phyloP scores from a whole-genome alignment of 1,140 invertebrate genomes.

The Cotesia vestalis region DNA sequence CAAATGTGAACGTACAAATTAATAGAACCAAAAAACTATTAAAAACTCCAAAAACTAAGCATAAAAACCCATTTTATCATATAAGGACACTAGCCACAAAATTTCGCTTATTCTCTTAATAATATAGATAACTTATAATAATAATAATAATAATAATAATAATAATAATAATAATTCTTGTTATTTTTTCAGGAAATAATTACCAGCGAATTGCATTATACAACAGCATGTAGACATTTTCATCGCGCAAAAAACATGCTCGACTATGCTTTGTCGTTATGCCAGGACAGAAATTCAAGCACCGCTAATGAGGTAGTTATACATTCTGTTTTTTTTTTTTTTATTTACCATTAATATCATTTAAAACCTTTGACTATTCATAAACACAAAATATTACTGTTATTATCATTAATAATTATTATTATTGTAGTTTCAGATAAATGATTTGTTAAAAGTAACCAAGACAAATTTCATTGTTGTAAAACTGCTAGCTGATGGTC shows the following conservation, averaged over 20 bases:
- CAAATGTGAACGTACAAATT: too few species aligned
- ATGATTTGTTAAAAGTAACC: slow-evolving; percentile 83
- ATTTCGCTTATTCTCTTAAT: too few species aligned
- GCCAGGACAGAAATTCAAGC: slow-evolving; percentile 69
- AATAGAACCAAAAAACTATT: too few species aligned
- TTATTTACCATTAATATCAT: background rate
- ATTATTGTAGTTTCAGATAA: slow-evolving; percentile 72
- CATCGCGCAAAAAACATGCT: slow-evolving; percentile 87
- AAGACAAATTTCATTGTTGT: slow-evolving; percentile 96
- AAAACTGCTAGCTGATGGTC: slow-evolving; percentile 89
- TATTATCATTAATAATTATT: slow-evolving; percentile 28
- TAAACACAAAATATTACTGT: slow-evolving; percentile 16
- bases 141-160: too few species aligned
- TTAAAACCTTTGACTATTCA: slow-evolving; percentile 5
- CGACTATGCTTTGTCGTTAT: slow-evolving; percentile 69
- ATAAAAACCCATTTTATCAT: too few species aligned
- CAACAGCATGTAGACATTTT: slow-evolving; percentile 88
- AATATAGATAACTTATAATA: too few species aligned
- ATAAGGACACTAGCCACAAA: too few species aligned
- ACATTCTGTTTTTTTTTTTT: slow-evolving; percentile 22
- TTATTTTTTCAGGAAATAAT: slow-evolving; percentile 50
- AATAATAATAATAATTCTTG: background rate
- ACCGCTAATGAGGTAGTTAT: slow-evolving; percentile 80
- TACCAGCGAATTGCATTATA: slow-evolving; percentile 69
- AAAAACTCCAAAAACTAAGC: background rate